Evolutionary conservation across 2,113 vertebrate species (phyloP), one percentile per base, ranked within the genome.

Genomic region (Heterotilapia buettikoferi): DNA sequence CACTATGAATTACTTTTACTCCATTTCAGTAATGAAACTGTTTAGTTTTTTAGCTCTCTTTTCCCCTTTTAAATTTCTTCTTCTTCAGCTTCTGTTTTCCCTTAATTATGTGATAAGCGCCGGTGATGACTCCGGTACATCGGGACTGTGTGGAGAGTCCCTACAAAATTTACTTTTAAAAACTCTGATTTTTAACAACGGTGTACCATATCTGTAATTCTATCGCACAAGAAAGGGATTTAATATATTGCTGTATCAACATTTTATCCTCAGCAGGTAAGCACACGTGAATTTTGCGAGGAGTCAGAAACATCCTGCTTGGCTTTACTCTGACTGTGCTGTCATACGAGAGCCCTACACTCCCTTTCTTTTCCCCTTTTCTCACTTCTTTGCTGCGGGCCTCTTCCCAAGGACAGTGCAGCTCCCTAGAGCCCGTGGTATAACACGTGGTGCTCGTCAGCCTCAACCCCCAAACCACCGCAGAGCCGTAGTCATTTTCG

Each of bases 331-430:
- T 88, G 80, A 91, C 89, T 88, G 71, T 84, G 59, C 53, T 43
- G 24, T 83, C 66, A 92, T 66, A 71, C 63, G 16, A 83, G n/a
- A 91, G 76, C 31, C 43, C 50, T 84, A 63, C 26, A 84, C 83
- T 82, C 83, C 36, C 81, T 71, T 81, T 84, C 78, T 80, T 53
- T 45, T 71, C 63, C 43, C 82, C 80, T 82, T 84, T 79, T 59
- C 87, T 92, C 83, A 86, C 91, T 93, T 84, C 52, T 88, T 82
- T 88, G 94, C 83, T 89, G 90, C 81, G 88, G 93, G 92, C 92
- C 90, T 94, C 95, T 94, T 95, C 94, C 93, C 95, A 96, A 96
- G 95, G 95, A 96, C 95, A 92, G 91, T n/a, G 88, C 66, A 80
- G 84, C 73, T 93, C 94, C 92, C 94, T 10, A 16, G 93, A 93